These are phyloP conservation scores for Cistogaster globosa DNA, from an alignment of 2,888 invertebrate species.

Conservation along the genomic window DNA sequence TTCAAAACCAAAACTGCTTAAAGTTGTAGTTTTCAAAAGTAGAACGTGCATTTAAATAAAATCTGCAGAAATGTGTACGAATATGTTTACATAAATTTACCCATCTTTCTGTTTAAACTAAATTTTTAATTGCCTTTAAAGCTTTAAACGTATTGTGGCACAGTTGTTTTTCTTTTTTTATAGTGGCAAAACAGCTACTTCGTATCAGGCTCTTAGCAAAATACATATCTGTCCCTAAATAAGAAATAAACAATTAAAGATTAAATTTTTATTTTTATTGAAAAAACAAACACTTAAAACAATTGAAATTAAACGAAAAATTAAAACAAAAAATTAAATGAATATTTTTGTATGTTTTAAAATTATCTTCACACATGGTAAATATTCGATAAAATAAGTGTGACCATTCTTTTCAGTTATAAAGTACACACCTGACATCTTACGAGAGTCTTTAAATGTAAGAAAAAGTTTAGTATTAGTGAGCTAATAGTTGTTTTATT, in stretches of 20 bases:
- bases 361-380: not conserved
- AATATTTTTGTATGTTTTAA: too few relatives aligned
- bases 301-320: too few relatives aligned
- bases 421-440: too few relatives aligned
- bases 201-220: not conserved
- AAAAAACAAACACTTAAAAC: too few relatives aligned
- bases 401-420: too few relatives aligned
- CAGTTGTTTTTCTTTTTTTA: conserved; percentile 2
- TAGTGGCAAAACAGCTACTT: conserved; percentile 21
- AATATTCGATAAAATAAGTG: conserved; percentile 8
- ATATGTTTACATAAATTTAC: conserved; percentile 34
- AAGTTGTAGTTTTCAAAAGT: not conserved
- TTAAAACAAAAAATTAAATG: too few relatives aligned
- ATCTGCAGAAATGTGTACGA: not conserved
- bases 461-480: too few relatives aligned
- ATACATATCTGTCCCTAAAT: not conserved
- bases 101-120: conserved; percentile 4
- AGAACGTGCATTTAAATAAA: not conserved
- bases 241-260: too few relatives aligned
- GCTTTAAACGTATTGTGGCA: conserved; percentile 47
- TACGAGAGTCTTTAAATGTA: too few relatives aligned
- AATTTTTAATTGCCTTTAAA: conserved; percentile 31
- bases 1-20: not conserved
- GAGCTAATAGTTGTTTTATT: too few relatives aligned
- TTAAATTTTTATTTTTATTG: too few relatives aligned